These are phyloP conservation scores for Ailuropoda melanoleuca DNA, from an alignment of 2,113 vertebrate species.

Conservation along the genomic window DNA sequence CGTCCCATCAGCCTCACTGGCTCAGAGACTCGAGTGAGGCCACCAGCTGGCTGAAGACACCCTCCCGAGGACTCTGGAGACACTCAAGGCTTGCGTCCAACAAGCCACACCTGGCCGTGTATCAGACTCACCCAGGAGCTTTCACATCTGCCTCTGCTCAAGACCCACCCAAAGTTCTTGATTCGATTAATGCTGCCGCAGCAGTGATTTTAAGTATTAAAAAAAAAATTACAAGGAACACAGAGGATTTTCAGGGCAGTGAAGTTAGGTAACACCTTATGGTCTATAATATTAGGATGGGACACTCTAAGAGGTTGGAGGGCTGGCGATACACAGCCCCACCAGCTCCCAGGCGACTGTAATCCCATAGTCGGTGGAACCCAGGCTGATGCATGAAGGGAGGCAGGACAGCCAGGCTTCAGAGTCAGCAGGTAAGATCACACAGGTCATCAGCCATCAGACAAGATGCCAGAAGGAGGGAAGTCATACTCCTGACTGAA, in stretches of 20 bases:
- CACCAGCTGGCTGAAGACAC: background rate
- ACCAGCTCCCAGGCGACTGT: background rate
- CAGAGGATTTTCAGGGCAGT: background rate
- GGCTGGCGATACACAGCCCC: background rate
- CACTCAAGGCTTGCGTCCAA: background rate
- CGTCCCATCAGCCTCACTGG: background rate
- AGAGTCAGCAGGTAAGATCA: background rate
- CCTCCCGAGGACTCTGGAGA: background rate
- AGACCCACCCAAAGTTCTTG: background rate
- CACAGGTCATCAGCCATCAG: background rate
- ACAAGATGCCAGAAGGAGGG: background rate
- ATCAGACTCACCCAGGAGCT: background rate
- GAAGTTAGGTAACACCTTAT: rapidly evolving
- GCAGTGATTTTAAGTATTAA: background rate
- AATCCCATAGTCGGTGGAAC: background rate
- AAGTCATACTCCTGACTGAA: background rate
- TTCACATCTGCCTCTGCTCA: background rate
- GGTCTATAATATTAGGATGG: rapidly evolving
- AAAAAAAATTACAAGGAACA: background rate
- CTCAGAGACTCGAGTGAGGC: background rate
- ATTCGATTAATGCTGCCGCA: no score
- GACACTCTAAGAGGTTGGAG: background rate
- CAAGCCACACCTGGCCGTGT: rapidly evolving
- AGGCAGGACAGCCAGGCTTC: background rate
- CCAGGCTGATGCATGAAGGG: background rate